Evolutionary conservation across 2,888 invertebrate species (phyloP), one percentile per base, ranked within the genome.

Genomic region (Acrobasis suavella): DNA sequence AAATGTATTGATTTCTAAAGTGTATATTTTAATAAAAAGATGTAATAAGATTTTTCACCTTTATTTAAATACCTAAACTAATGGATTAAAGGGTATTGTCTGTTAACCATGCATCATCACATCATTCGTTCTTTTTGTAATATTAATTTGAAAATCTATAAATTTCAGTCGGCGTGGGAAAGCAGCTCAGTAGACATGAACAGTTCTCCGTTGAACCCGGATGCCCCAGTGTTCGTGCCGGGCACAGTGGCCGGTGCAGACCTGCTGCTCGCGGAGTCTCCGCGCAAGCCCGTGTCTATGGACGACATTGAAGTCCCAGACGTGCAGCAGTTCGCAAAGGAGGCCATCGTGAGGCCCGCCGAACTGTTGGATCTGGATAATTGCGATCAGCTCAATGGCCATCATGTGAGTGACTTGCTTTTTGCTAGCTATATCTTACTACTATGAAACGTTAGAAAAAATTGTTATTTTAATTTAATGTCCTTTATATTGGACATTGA

Each of bases 221-320:
- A 97, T 76, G 97, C 97, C 16, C 95, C 96, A n/a, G 96, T 96
- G 87, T 97, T 97, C 85, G 93, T 97, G 64, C 96, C 97, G 8
- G 94, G 94, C 50, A 83, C 89, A 1, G 88, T 89, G 32, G 86
- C 89, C 9, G 92, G 93, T 8, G 85, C 93, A 0, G 92, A 92
- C 67, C 81, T 89, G 58, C 84, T 95, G 54, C 87, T 96, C 50
- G 94, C 96, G 0, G 95, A 96, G 77, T 96, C 96, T 14, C 96
- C 97, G 0, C 93, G 95, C 69, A 96, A 96, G 78, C 95, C 95
- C 0, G 82, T 93, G 22, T 88, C 93, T 0, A 94, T 95, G 90
- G 94, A 94, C 67, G 94, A 95, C 75, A 94, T 94, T 54, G 93
- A 94, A 66, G 86, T 91, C 54, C 95, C 91, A 0, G 94, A 94